Evolutionary conservation across 2,888 invertebrate species (phyloP).

Genomic region (Aplocera efformata): DNA sequence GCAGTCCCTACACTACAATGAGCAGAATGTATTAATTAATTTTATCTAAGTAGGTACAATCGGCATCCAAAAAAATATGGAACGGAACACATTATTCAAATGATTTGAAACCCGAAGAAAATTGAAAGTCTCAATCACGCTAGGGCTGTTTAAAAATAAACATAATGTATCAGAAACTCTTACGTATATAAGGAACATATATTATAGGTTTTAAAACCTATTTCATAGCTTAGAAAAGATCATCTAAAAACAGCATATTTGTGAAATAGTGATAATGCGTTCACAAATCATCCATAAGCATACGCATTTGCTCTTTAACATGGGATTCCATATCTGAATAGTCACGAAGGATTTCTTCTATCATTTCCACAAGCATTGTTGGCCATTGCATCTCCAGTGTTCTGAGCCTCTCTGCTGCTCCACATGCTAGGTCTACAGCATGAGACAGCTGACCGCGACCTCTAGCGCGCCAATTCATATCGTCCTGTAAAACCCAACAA

Average conservation of each 20-base stretch:
- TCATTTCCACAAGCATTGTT: conserved; percentile 86
- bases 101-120: too few relatives aligned
- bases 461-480: conserved; percentile 85
- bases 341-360: conserved; percentile 88
- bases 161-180: too few relatives aligned
- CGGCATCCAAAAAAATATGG: too few relatives aligned
- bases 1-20: conserved; percentile 1
- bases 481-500: conserved; percentile 83
- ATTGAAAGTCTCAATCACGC: too few relatives aligned
- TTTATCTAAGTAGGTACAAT: too few relatives aligned
- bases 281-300: conserved; percentile 67
- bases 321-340: conserved; percentile 90
- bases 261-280: not conserved
- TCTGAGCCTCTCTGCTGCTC: conserved; percentile 88
- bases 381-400: conserved; percentile 89
- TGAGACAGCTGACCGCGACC: conserved; percentile 85
- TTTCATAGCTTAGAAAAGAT: too few relatives aligned
- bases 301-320: conserved; percentile 84
- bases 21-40: too few relatives aligned
- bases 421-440: conserved; percentile 86
- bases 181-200: too few relatives aligned
- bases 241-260: too few relatives aligned
- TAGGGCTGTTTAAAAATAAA: too few relatives aligned
- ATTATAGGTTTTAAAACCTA: too few relatives aligned
- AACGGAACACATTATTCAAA: too few relatives aligned